Conservation (phyloP, 2,797 vertebrate species). For the Coregonus sp. region DNA sequence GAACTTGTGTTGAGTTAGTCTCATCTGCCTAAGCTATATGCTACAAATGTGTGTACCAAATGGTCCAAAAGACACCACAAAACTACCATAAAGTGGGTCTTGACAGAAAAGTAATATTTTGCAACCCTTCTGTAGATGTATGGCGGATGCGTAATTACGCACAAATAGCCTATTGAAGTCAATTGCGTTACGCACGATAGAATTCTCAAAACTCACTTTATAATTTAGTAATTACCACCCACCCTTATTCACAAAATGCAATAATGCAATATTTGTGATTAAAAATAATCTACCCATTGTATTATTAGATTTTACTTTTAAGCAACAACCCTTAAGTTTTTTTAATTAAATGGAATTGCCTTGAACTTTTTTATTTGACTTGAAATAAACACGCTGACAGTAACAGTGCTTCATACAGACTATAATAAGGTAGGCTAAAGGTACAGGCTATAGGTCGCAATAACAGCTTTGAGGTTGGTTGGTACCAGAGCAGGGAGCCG, state of each 20-base stretch:
- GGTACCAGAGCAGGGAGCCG: background rate
- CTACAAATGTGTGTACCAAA: background rate
- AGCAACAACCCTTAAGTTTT: too few species aligned
- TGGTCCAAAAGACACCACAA: background rate
- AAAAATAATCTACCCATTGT: too few species aligned
- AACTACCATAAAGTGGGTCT: background rate
- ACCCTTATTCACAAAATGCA: background rate
- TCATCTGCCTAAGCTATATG: background rate
- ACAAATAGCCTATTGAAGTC: background rate
- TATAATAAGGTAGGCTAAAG: background rate
- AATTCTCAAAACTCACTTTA: background rate
- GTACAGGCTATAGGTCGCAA: slow-evolving; percentile 16
- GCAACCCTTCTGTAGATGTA: too few species aligned
- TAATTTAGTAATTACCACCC: background rate
- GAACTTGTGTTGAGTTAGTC: background rate
- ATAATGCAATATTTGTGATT: too few species aligned
- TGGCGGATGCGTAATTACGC: background rate
- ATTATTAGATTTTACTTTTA: too few species aligned
- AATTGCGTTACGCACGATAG: too few species aligned
- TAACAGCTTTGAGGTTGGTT: slow-evolving; percentile 12
- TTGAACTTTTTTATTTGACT: background rate
- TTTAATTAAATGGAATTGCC: too few species aligned
- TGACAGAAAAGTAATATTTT: background rate
- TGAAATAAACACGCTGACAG: slow-evolving; percentile 3
- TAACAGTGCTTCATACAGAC: slow-evolving; percentile 8